A percentile compares a stretch with the other conserved stretches of the same genome.
phyloP scores from a whole-genome alignment of 2,113 vertebrate genomes.

The Xiphorhynchus elegans region DNA sequence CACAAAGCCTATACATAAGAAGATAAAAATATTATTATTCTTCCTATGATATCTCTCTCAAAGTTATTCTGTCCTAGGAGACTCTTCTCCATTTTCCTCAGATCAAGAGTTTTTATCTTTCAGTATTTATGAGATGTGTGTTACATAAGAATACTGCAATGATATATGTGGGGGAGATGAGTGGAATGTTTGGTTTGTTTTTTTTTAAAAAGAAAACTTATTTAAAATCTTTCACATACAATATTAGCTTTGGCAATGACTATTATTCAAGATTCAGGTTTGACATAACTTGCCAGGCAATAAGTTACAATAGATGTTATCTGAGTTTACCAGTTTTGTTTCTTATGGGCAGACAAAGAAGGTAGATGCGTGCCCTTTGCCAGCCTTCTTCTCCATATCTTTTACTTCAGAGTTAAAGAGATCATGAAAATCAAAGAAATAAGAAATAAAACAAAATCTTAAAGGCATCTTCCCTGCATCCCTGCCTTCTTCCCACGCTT shows the following conservation, averaged over 20 bases:
- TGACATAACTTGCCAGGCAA: neutral
- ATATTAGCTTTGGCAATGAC: neutral
- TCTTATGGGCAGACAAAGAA: neutral
- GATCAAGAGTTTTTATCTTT: neutral
- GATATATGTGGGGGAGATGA: neutral
- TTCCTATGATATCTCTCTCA: neutral
- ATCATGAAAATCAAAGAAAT: neutral
- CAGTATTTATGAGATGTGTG: neutral
- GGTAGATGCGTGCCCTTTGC: rapidly evolving
- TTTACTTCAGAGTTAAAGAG: neutral
- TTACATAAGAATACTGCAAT: neutral
- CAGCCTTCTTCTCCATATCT: neutral
- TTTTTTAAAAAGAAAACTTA: neutral
- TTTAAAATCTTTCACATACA: neutral
- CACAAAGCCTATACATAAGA: neutral
- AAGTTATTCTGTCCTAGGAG: neutral
- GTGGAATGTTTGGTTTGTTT: neutral
- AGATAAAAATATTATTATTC: neutral
- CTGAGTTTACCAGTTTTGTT: neutral
- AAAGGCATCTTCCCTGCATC: neutral
- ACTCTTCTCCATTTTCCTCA: neutral
- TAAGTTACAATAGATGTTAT: neutral
- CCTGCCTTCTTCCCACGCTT: neutral
- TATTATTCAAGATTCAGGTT: neutral
- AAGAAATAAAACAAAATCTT: neutral